A percentile compares a stretch with the other conserved stretches of the same genome.
These are phyloP conservation scores for Gymnosoma rotundatum DNA, from an alignment of 2,888 invertebrate genomes.

Conservation along the genomic window DNA sequence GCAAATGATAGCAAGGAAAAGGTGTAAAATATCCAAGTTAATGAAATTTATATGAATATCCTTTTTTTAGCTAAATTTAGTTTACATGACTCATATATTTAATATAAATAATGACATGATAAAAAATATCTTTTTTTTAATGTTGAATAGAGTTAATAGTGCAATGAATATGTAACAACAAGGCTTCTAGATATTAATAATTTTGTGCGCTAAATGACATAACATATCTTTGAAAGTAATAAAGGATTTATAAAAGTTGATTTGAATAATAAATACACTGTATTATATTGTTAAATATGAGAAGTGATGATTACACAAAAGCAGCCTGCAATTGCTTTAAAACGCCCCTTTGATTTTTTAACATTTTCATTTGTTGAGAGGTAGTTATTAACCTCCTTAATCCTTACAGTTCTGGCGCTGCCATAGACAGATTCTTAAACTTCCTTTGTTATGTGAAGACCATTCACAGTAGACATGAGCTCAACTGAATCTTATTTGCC, in stretches of 20 bases:
- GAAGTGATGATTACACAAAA: no score
- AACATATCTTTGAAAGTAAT: not conserved
- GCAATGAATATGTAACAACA: slow-evolving; percentile 37
- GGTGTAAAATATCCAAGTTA: slow-evolving; percentile 74
- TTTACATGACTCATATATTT: slow-evolving; percentile 31
- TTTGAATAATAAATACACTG: no score
- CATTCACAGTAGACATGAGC: no score
- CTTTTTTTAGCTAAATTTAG: slow-evolving; percentile 67
- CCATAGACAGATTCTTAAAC: no score
- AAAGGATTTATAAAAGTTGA: not conserved
- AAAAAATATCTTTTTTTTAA: slow-evolving; percentile 42
- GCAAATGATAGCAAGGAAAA: slow-evolving; percentile 22
- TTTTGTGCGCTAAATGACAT: not conserved
- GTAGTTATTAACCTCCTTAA: no score
- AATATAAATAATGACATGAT: not conserved
- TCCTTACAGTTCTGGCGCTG: no score
- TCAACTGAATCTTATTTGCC: no score
- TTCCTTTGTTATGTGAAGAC: no score
- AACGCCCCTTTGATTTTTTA: no score
- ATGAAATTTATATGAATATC: slow-evolving; percentile 72
- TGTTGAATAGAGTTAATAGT: slow-evolving; percentile 31
- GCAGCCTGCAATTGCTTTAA: no score
- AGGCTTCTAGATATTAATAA: not conserved
- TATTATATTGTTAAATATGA: no score
- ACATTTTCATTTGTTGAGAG: no score